These are phyloP conservation scores for Paramuricea clavata DNA, from an alignment of 92 coral and sea anemone species.

Conservation along the genomic window DNA sequence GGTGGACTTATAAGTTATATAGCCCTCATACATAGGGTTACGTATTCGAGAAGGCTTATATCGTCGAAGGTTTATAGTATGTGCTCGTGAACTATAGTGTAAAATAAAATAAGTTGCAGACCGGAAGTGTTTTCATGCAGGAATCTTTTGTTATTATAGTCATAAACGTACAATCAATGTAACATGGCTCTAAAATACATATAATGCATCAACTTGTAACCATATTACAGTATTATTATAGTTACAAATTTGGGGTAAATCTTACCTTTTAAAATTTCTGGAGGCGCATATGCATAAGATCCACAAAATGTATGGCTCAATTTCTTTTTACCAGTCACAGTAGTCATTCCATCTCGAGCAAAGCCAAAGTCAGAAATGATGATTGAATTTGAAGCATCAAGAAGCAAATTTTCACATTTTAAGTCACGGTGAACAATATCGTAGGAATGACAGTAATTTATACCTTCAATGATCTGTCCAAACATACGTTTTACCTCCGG, in stretches of 20 bases:
- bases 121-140: too few relatives aligned
- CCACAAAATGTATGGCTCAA: slow-evolving; percentile 98
- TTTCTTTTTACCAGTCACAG: slow-evolving; percentile 93
- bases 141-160: too few relatives aligned
- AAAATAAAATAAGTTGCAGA: too few relatives aligned
- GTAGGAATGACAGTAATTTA: slow-evolving; percentile 78
- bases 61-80: too few relatives aligned
- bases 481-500: slow-evolving; percentile 71
- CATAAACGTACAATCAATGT: too few relatives aligned
- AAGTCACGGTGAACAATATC: slow-evolving; percentile 97
- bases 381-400: slow-evolving; percentile 84
- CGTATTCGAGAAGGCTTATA: too few relatives aligned
- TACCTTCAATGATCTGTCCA: slow-evolving; percentile 80
- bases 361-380: slow-evolving; percentile 98
- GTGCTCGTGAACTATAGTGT: too few relatives aligned
- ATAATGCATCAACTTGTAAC: background rate
- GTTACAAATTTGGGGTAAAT: background rate
- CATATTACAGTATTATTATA: too few relatives aligned
- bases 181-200: too few relatives aligned
- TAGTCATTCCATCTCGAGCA: slow-evolving; percentile 86
- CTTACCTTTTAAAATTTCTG: slow-evolving; percentile 97
- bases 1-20: too few relatives aligned
- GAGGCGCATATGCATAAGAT: slow-evolving; percentile 98
- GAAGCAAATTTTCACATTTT: slow-evolving; percentile 92
- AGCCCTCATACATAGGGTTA: too few relatives aligned